Conservation (phyloP, 2,797 vertebrate species). For the Xerus rutilus region DNA sequence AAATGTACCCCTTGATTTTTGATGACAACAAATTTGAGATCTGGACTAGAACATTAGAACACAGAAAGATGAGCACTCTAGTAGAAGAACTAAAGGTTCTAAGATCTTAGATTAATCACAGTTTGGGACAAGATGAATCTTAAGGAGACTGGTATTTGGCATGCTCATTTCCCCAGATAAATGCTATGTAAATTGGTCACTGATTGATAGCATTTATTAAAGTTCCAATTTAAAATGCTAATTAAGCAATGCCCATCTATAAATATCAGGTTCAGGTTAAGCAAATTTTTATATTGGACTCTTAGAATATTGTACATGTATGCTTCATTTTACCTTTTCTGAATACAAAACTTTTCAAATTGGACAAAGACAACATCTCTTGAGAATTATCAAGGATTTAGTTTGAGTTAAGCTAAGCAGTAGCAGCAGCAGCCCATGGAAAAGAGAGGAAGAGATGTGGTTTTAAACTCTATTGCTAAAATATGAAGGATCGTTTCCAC, state of each 20-base stretch:
- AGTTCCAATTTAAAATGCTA: slow-evolving; percentile 79
- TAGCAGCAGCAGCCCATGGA: not conserved
- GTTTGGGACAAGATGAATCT: slow-evolving; percentile 68
- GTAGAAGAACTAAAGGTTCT: slow-evolving; percentile 8
- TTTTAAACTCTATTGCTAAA: not conserved
- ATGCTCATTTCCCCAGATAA: slow-evolving; percentile 70
- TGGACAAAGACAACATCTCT: slow-evolving; percentile 54
- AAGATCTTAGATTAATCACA: slow-evolving; percentile 44
- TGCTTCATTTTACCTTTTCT: slow-evolving; percentile 40
- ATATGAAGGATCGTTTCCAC: not conserved
- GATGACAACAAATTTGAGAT: not conserved
- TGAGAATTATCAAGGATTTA: slow-evolving; percentile 65
- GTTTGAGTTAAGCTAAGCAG: slow-evolving; percentile 45
- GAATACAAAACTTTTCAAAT: slow-evolving; percentile 60
- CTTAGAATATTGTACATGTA: slow-evolving; percentile 36
- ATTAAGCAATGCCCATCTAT: slow-evolving; percentile 69
- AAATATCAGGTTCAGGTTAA: slow-evolving; percentile 63
- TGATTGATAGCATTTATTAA: slow-evolving; percentile 80
- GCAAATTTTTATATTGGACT: slow-evolving; percentile 54
- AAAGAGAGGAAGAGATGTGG: not conserved
- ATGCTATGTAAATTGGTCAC: slow-evolving; percentile 74
- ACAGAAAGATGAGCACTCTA: not conserved
- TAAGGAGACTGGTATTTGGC: slow-evolving; percentile 55
- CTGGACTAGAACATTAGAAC: not conserved
- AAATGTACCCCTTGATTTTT: slow-evolving; percentile 5